Evolutionary conservation across 2,888 invertebrate genomes (phyloP).

Genomic region (Drosophila greeni): DNA sequence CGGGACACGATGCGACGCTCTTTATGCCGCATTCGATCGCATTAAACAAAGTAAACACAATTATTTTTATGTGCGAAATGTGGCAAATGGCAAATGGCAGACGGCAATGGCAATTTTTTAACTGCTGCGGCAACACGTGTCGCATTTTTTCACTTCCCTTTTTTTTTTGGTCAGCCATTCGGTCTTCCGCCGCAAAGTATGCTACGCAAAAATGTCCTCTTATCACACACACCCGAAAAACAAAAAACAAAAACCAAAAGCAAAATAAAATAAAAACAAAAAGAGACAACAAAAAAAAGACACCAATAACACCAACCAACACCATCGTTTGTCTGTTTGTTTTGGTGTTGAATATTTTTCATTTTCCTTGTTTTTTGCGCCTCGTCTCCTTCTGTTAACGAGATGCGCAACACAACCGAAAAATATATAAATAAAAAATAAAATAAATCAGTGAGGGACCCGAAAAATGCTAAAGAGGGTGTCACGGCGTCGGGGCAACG

Average conservation of each 20-base stretch:
- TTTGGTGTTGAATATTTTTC: constrained; percentile 52
- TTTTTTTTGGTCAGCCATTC: constrained; percentile 27
- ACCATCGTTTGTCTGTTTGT: constrained; percentile 46
- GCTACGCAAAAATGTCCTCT: constrained; percentile 54
- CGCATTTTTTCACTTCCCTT: constrained; percentile 37
- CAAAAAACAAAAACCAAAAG: not conserved
- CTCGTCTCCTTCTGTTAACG: constrained; percentile 50
- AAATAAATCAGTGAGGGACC: constrained; percentile 31
- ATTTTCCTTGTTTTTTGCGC: constrained; percentile 25
- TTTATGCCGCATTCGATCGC: constrained; percentile 59
- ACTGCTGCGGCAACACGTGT: constrained; percentile 54
- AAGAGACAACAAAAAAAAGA: constrained; percentile 1
- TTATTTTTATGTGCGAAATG: constrained; percentile 61
- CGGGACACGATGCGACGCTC: not conserved
- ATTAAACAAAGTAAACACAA: constrained; percentile 70
- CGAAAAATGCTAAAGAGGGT: constrained; percentile 15
- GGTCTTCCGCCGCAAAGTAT: constrained; percentile 61
- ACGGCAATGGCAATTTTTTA: constrained; percentile 43
- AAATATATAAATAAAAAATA: constrained; percentile 37
- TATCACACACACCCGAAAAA: constrained; percentile 43
- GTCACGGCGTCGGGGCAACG: not conserved
- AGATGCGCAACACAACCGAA: constrained; percentile 50
- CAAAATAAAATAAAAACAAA: constrained; percentile 16
- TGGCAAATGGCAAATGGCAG: constrained; percentile 45
- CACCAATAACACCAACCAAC: constrained; percentile 18